These are phyloP conservation scores for Acleris sparsana DNA, from an alignment of 2,888 invertebrate species.

Conservation along the genomic window DNA sequence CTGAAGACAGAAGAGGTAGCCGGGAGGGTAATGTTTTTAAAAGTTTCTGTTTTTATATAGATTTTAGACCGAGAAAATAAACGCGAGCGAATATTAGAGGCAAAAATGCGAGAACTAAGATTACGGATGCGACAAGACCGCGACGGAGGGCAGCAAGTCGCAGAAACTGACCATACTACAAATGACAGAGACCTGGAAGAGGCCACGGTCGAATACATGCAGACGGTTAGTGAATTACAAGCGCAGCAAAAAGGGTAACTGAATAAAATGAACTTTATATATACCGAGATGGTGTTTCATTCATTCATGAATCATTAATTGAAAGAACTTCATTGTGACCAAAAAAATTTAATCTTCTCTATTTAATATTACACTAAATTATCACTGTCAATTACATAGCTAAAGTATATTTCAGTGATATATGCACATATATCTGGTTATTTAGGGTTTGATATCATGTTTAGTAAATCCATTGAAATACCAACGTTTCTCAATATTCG, in stretches of 20 bases:
- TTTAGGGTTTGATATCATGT: slow-evolving; percentile 34
- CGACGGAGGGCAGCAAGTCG: slow-evolving; percentile 51
- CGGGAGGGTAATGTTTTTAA: neutral
- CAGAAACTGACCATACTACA: slow-evolving; percentile 55
- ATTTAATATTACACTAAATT: slow-evolving; percentile 19
- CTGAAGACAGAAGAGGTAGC: too few relatives aligned
- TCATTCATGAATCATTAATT: neutral
- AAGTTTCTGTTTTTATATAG: slow-evolving; percentile 68
- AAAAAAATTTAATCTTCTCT: slow-evolving; percentile 22
- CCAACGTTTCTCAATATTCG: slow-evolving; percentile 94
- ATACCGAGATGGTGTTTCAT: too few relatives aligned
- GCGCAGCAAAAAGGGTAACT: slow-evolving; percentile 55
- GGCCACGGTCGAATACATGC: slow-evolving; percentile 69
- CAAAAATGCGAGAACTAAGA: slow-evolving; percentile 92
- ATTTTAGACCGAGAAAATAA: slow-evolving; percentile 95
- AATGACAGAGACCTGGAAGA: slow-evolving; percentile 70
- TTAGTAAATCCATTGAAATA: slow-evolving; percentile 88
- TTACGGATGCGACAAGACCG: slow-evolving; percentile 82
- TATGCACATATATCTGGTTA: neutral
- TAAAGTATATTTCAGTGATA: neutral
- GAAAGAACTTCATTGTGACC: slow-evolving; percentile 21
- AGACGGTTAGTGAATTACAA: slow-evolving; percentile 61
- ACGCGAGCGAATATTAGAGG: slow-evolving; percentile 95
- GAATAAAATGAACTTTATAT: neutral
- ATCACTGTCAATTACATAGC: neutral